Conservation (phyloP, 1,140 invertebrate species). For the Drosophila chauvacae region DNA sequence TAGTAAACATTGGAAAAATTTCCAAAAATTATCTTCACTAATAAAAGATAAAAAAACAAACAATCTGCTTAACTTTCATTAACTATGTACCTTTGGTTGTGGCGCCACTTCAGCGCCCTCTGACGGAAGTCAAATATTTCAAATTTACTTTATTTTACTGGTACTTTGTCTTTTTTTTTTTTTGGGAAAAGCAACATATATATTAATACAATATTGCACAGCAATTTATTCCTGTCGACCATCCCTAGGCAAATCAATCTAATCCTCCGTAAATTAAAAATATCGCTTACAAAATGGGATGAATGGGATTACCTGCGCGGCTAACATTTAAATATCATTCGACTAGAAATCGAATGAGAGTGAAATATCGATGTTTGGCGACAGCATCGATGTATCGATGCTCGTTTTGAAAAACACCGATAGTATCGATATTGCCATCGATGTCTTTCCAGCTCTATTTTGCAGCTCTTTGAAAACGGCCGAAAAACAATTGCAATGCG, state of each 20-base stretch:
- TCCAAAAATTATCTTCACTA: neutral
- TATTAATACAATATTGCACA: no score
- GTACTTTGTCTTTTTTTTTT: no score
- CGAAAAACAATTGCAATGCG: slow-evolving; percentile 24
- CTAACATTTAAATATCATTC: neutral
- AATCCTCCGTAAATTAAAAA: no score
- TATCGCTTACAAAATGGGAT: no score
- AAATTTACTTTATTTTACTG: no score
- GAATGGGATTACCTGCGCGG: neutral
- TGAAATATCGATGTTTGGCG: neutral
- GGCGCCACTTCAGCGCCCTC: neutral
- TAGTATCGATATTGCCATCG: neutral
- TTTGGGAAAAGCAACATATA: no score
- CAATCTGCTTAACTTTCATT: no score
- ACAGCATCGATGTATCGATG: neutral
- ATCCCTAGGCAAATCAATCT: no score
- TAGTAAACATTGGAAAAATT: neutral
- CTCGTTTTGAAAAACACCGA: neutral
- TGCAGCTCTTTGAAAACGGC: slow-evolving; percentile 11
- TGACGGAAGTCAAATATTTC: neutral
- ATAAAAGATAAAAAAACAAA: no score
- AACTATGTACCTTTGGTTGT: no score
- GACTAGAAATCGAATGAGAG: neutral
- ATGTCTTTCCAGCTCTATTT: slow-evolving; percentile 1
- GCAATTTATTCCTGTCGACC: no score